Percentiles rank a stretch among this genome's conserved stretches.
Evolutionary conservation across 1,140 invertebrate species (phyloP).

Genomic region (Camponotus floridanus): DNA sequence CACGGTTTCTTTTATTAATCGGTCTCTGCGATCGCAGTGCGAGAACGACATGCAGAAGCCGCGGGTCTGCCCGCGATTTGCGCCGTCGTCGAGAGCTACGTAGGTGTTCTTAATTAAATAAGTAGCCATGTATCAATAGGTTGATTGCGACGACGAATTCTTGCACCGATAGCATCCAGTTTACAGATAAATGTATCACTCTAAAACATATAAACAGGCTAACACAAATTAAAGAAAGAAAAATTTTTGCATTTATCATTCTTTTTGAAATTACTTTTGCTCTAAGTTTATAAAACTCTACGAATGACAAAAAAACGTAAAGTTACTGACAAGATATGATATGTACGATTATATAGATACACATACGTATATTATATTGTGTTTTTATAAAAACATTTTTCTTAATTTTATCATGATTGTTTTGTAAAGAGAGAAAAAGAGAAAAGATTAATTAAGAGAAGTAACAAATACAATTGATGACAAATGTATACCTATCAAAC

Average conservation of each 20-base stretch:
- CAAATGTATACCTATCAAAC: background rate
- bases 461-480: background rate
- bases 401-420: background rate
- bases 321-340: too few relatives aligned
- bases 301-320: background rate
- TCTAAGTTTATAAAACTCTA: background rate
- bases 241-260: background rate
- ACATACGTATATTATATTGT: too few relatives aligned
- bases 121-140: constrained; percentile 1
- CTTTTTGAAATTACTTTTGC: background rate
- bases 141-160: background rate
- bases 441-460: background rate
- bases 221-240: background rate
- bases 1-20: constrained; percentile 21
- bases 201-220: background rate
- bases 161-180: background rate
- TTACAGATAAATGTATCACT: background rate
- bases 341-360: too few relatives aligned
- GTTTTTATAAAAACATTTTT: background rate
- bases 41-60: constrained; percentile 26
- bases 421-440: background rate
- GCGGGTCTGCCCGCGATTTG: constrained; percentile 4
- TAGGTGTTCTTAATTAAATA: constrained; percentile 36
- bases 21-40: background rate
- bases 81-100: background rate